Evolutionary conservation across 2,113 vertebrate genomes (phyloP).

Genomic region (Lethenteron reissneri): DNA sequence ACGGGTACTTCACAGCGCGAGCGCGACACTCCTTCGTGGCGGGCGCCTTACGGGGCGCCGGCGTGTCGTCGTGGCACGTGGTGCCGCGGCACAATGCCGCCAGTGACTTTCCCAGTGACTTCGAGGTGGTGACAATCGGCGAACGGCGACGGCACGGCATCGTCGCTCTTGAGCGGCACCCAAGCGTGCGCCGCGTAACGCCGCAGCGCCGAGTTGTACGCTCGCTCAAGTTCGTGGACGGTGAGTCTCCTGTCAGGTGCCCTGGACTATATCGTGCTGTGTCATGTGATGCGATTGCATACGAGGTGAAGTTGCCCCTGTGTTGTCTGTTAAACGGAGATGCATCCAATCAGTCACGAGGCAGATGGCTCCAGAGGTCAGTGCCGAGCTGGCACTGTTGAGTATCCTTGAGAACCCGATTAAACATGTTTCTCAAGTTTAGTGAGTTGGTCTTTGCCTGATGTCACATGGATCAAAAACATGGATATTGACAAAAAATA

Average conservation of each 20-base stretch:
- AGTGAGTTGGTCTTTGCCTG: no score
- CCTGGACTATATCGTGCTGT: not conserved
- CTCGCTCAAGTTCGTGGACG: constrained; percentile 44
- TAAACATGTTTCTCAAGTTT: no score
- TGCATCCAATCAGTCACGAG: no score
- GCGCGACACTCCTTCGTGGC: constrained; percentile 78
- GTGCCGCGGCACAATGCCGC: constrained; percentile 78
- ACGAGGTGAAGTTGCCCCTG: no score
- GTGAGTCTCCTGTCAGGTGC: constrained; percentile 32
- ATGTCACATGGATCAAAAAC: no score
- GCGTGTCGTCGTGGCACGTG: constrained; percentile 59
- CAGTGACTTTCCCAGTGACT: constrained; percentile 86
- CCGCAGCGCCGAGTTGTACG: constrained; percentile 80
- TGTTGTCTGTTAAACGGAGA: no score
- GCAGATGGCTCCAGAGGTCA: no score
- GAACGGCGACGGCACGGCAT: constrained; percentile 44
- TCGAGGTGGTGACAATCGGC: constrained; percentile 68
- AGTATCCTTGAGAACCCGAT: no score
- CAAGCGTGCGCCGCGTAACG: constrained; percentile 83
- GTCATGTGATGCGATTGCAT: no score
- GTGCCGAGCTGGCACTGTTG: no score
- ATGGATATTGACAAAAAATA: no score
- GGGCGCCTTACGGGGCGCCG: constrained; percentile 46
- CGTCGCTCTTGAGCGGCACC: constrained; percentile 59
- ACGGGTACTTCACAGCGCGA: constrained; percentile 68